These are phyloP conservation scores for Tillus elongatus DNA, from an alignment of 2,888 invertebrate genomes.

Conservation along the genomic window DNA sequence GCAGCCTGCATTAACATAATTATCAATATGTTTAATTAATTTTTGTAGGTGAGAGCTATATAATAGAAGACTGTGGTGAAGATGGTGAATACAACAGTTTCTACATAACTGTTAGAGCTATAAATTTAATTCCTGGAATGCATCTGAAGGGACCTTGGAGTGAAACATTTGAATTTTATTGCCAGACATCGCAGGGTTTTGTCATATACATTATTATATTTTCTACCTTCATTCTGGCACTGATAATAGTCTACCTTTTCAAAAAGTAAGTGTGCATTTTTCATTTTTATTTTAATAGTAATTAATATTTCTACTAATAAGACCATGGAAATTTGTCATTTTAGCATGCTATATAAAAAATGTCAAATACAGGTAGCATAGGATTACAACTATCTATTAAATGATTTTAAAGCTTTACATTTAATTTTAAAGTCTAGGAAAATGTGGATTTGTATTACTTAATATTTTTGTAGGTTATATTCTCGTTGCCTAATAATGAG, in stretches of 20 bases:
- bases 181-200: constrained; percentile 18
- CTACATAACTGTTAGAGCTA: constrained; percentile 34
- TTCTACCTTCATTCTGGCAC: constrained; percentile 15
- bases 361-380: too few relatives aligned
- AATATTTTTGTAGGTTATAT: constrained; percentile 45
- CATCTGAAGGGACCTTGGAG: constrained; percentile 36
- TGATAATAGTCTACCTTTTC: constrained; percentile 17
- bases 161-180: constrained; percentile 27
- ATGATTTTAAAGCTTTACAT: too few relatives aligned
- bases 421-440: too few relatives aligned
- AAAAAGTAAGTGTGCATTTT: constrained; percentile 22
- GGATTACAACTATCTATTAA: too few relatives aligned
- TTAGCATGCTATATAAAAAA: too few relatives aligned
- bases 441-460: not conserved
- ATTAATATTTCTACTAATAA: too few relatives aligned
- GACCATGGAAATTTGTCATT: too few relatives aligned
- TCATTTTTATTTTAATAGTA: not conserved
- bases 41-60: constrained; percentile 17
- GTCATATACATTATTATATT: constrained; percentile 18
- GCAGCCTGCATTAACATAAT: constrained; percentile 12
- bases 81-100: constrained; percentile 26
- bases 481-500: constrained; percentile 53
- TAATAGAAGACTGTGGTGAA: constrained; percentile 23
- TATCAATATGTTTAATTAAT: constrained; percentile 15
- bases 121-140: constrained; percentile 29